Conservation (phyloP, 2,888 invertebrate genomes). For the Metopia argyrocephala region DNA sequence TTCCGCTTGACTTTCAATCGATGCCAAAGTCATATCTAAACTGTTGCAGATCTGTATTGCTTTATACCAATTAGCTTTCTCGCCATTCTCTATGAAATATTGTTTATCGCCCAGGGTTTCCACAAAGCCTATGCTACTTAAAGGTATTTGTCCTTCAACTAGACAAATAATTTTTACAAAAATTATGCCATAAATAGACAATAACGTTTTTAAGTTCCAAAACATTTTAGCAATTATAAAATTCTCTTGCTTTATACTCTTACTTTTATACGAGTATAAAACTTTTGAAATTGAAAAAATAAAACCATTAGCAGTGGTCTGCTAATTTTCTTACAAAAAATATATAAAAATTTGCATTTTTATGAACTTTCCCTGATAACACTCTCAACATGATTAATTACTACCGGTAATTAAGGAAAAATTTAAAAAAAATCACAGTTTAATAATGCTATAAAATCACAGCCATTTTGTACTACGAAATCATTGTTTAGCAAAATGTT, state of each 20-base stretch:
- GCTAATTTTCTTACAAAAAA: too few relatives aligned
- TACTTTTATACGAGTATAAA: too few relatives aligned
- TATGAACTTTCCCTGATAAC: too few relatives aligned
- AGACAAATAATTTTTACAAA: background rate
- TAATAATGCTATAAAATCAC: background rate
- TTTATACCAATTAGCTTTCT: conserved; percentile 37
- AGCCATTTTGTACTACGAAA: background rate
- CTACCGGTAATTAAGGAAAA: too few relatives aligned
- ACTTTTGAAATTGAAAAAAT: too few relatives aligned
- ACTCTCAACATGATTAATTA: too few relatives aligned
- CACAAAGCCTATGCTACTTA: background rate
- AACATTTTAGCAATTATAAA: too few relatives aligned
- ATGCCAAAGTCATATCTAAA: conserved; percentile 32
- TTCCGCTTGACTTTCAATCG: conserved; percentile 31
- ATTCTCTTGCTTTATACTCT: too few relatives aligned
- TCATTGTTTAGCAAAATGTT: background rate
- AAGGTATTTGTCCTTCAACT: background rate
- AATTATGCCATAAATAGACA: background rate
- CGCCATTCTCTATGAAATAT: conserved; percentile 52
- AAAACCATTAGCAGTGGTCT: too few relatives aligned
- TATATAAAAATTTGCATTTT: too few relatives aligned
- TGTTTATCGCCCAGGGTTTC: conserved; percentile 50
- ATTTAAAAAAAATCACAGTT: too few relatives aligned
- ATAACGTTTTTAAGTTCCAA: background rate
- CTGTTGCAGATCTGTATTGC: conserved; percentile 7